Conservation (phyloP, 1,140 invertebrate genomes). For the Ephestia elutella region DNA sequence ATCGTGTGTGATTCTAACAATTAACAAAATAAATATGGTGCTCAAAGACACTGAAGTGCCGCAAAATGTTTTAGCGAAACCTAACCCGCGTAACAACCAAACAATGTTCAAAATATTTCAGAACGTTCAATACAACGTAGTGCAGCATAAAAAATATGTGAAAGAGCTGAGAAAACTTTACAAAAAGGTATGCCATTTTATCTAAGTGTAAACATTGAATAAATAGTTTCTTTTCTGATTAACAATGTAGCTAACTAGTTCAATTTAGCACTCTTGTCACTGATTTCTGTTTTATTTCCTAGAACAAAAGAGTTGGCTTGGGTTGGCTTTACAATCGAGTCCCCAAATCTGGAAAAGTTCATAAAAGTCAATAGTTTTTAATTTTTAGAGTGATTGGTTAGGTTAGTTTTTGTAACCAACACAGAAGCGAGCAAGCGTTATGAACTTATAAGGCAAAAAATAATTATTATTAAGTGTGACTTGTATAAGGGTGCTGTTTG, state of each 20-base stretch:
- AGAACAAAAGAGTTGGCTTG: no score
- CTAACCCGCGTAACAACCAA: conserved; percentile 61
- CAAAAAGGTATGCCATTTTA: conserved; percentile 64
- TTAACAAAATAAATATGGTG: conserved; percentile 34
- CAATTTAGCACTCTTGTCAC: no score
- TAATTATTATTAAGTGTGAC: no score
- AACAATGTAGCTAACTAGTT: background rate
- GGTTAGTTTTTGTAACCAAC: no score
- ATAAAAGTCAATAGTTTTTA: no score
- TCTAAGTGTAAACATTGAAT: background rate
- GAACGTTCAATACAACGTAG: conserved; percentile 77
- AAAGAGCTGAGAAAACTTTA: conserved; percentile 77
- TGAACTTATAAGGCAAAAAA: no score
- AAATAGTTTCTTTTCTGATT: background rate
- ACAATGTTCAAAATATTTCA: conserved; percentile 75
- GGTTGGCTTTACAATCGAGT: no score
- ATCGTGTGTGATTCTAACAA: background rate
- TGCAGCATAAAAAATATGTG: conserved; percentile 76
- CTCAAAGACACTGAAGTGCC: conserved; percentile 38
- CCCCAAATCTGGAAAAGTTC: no score
- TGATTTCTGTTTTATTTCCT: no score
- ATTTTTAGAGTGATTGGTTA: no score
- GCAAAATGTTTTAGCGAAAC: conserved; percentile 32
- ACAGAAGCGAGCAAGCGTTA: no score
- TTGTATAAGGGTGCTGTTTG: no score